Base-by-base conservation (phyloP, 2,113 vertebrate genomes). In the Hippocampus comes region DNA sequence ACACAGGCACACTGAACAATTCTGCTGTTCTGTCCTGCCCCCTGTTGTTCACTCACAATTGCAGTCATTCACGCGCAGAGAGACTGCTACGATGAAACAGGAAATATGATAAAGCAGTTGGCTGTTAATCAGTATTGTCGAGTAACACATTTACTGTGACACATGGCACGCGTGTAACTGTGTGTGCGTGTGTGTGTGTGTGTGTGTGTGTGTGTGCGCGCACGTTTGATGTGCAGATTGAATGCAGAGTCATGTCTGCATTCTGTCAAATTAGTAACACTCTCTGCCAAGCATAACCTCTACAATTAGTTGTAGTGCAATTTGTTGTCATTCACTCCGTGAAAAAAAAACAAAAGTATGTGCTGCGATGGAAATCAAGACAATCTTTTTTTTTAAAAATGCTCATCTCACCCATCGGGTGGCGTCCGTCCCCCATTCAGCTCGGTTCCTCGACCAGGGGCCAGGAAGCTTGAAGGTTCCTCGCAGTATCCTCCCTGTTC, bases 21-120 rank as follows among this genome's bases (percentile, higher is more conserved):
- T 41, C 0, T 21, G 15, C 49, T 75, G 67, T 68, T 42, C 77
- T 67, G 48, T 77, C 42, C 82, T 83, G 81, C 82, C 85, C 80
- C 76, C 85, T 72, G 49, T 67, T 80, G 80, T 78, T 66, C 56
- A 49, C 1, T 48, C 60, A 27, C n/a, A 51, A 68, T 63, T 18
- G n/a, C 3, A 34, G 21, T 34, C 53, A 63, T 41, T 55, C 53
- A 66, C n/a, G 11, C 12, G 48, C 15, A 55, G 48, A 12, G 15
- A 38, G 15, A 41, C 11, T 41, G 38, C 14, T 66, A 21, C 17
- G 14, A 72, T 73, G 63, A 68, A 46, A 63, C 46, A n/a, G 46
- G 15, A 66, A 49, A n/a, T 15, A 46, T 61, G 34, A 46, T 1
- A 14, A 72, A 2, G 43, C 38, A 57, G 57, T 42, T 51, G 20